Base-by-base conservation (phyloP, 2,113 vertebrate species). In the Nannobrachium achirus region DNA sequence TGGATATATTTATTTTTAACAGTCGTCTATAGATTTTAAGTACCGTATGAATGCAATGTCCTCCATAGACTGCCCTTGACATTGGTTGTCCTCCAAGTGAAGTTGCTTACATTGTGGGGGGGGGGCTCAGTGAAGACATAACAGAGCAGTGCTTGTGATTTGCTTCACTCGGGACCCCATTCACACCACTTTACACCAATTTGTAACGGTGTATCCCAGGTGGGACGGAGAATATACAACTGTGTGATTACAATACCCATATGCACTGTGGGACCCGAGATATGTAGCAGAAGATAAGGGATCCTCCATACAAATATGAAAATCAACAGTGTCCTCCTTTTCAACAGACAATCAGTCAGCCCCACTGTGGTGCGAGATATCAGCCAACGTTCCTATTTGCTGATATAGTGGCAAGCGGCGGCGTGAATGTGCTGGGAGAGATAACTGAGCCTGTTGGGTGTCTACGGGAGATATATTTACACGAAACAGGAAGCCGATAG, bases 261-360 rank as follows among this genome's bases (percentile, higher is more conserved):
- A 84, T 87, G 82, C 78, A 88, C 75, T 79, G 75, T 73, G 68
- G 71, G 71, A 39, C 56, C 63, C 70, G 71, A 71, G 56, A 73
- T 78, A 80, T 56, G 71, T 69, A 74, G 55, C 33, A 69, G 73
- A 60, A 89, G 86, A 92, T 86, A 83, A 66, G 70, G 69, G 68
- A 80, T 71, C 76, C 87, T 82, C 70, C 81, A 83, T 81, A 91
- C 85, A 89, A 92, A 81, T 89, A 73, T 82, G 82, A 84, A 89
- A 90, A 89, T 91, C 78, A 73, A 70, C 77, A 55, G 48, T 46
- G 82, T 56, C 6, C 61, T 10, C 50, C 58, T 68, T 79, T 85
- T 93, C 80, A 65, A 73, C 76, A 73, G 75, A 89, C 82, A 85
- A 82, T 92, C 82, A 56, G 70, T 73, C 83, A 20, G 63, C 72